Evolutionary conservation across 2,888 invertebrate species (phyloP).

Genomic region (Acleris laterana): DNA sequence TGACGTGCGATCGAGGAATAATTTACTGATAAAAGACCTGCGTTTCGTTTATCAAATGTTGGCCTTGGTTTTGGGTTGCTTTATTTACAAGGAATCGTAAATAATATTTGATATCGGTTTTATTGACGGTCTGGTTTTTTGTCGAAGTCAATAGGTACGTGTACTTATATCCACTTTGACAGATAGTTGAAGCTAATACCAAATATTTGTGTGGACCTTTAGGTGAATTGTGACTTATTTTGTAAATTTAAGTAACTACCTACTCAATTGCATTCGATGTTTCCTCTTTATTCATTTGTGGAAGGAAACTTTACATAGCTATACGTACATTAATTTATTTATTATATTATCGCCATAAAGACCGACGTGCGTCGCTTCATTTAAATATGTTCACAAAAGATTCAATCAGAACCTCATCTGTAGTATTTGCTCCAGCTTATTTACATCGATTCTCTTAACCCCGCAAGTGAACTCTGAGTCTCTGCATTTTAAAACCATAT

Average conservation of each 20-base stretch:
- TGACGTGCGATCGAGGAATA: slow-evolving; percentile 35
- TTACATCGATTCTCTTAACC: slow-evolving; percentile 13
- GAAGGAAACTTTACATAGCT: too few species aligned
- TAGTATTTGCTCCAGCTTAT: background rate
- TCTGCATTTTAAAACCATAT: slow-evolving; percentile 43
- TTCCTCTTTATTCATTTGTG: too few species aligned
- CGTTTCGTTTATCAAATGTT: slow-evolving; percentile 29
- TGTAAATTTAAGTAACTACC: too few species aligned
- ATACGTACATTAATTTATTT: too few species aligned
- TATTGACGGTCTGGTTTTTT: slow-evolving; percentile 34
- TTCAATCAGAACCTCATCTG: too few species aligned
- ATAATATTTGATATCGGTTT: slow-evolving; percentile 29
- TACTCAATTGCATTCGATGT: too few species aligned
- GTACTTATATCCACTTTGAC: slow-evolving; percentile 16
- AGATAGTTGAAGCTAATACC: slow-evolving; percentile 11
- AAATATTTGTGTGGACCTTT: too few species aligned
- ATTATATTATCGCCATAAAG: too few species aligned
- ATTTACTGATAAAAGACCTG: slow-evolving; percentile 25
- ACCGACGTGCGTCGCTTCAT: too few species aligned
- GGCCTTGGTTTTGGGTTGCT: slow-evolving; percentile 22
- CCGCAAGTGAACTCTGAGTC: slow-evolving; percentile 19
- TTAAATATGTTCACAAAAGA: too few species aligned
- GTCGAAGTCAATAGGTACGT: slow-evolving; percentile 1
- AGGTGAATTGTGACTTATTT: too few species aligned
- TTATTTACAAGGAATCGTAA: slow-evolving; percentile 15